Percentiles rank a stretch among this genome's conserved stretches.
Conservation (phyloP, 2,113 vertebrate genomes). For the Notarius lentiginosus region DNA sequence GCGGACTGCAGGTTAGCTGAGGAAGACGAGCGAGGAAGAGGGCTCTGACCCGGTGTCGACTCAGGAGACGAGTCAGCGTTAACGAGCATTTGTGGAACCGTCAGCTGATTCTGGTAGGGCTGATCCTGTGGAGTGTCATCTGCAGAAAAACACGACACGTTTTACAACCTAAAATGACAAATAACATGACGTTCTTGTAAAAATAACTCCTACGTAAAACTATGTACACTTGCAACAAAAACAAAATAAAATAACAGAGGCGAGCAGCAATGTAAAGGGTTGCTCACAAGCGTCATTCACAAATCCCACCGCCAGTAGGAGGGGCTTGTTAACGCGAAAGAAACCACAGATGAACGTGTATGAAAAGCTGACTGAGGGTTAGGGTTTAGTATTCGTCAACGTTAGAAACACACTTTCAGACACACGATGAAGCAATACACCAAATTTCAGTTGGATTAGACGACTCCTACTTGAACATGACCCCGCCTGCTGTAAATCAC, state of each 20-base stretch:
- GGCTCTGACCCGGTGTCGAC: constrained; percentile 75
- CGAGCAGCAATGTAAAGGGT: background rate
- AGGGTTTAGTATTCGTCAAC: background rate
- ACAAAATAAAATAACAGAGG: background rate
- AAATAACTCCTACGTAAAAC: background rate
- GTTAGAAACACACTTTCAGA: too few species aligned
- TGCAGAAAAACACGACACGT: constrained; percentile 20
- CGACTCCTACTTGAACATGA: background rate
- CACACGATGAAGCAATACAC: too few species aligned
- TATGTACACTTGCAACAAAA: background rate
- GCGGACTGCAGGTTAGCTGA: constrained; percentile 96
- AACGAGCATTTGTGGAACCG: constrained; percentile 78
- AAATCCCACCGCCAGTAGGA: background rate
- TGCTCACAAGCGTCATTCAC: background rate
- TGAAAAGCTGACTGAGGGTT: background rate
- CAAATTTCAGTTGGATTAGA: background rate
- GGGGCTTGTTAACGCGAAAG: background rate
- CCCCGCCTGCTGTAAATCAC: background rate
- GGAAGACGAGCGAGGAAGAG: constrained; percentile 90
- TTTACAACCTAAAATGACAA: background rate
- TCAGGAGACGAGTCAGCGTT: constrained; percentile 85
- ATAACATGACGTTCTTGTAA: background rate
- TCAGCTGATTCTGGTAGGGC: constrained; percentile 80
- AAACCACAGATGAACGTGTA: background rate
- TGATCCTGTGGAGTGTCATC: constrained; percentile 63